phyloP scores from a whole-genome alignment of 2,113 vertebrate species.

The Coptodon bakossiorum region DNA sequence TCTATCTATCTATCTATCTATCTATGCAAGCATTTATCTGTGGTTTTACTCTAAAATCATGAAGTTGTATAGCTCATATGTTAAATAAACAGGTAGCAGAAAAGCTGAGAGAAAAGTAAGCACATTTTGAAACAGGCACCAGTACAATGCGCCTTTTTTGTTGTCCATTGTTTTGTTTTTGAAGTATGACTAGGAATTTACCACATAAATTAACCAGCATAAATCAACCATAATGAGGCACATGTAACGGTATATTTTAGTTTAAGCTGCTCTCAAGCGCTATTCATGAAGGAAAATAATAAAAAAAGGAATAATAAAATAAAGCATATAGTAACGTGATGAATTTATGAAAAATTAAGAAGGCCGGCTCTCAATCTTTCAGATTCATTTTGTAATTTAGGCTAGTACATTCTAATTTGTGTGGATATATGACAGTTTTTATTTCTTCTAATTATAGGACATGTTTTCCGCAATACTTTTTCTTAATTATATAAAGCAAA shows the following conservation, averaged over 20 bases:
- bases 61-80: neutral
- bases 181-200: neutral
- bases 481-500: neutral
- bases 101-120: neutral
- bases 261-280: neutral
- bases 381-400: neutral
- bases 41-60: neutral
- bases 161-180: neutral
- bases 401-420: neutral
- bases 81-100: neutral
- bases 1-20: neutral
- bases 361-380: neutral
- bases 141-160: neutral
- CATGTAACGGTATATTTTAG: neutral
- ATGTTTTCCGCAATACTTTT: neutral
- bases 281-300: neutral
- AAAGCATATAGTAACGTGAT: neutral
- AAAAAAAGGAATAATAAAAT: neutral
- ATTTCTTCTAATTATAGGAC: neutral
- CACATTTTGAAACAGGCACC: neutral
- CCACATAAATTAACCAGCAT: neutral
- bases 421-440: neutral
- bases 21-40: neutral
- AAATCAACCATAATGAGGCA: neutral
- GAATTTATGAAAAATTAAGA: neutral